Conservation (phyloP, 2,113 vertebrate species). For the Protobothrops flavoviridis region DNA sequence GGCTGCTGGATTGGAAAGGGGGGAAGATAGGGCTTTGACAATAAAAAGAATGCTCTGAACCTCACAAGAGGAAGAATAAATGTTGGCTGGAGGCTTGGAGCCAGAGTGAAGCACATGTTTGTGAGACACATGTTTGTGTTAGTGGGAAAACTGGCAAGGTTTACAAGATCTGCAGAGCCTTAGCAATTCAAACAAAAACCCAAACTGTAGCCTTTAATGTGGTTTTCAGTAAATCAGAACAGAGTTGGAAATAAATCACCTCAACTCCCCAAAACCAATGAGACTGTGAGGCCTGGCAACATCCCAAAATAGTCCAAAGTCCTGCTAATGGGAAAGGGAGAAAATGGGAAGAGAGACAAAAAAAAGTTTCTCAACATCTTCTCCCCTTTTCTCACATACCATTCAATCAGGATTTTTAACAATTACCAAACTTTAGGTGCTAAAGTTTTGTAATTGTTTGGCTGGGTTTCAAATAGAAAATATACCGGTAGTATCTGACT, state of each 20-base stretch:
- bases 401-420: not conserved
- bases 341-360: not conserved
- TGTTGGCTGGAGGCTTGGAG: not conserved
- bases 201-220: not conserved
- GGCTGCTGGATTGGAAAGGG: not conserved
- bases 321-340: not conserved
- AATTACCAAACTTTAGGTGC: not conserved
- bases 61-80: not conserved
- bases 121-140: not conserved
- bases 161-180: not conserved
- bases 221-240: not conserved
- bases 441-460: not conserved
- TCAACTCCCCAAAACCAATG: not conserved
- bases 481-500: not conserved
- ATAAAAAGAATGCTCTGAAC: not conserved
- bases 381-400: not conserved
- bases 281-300: not conserved
- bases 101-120: not conserved
- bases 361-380: not conserved
- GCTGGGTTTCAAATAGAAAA: not conserved
- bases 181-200: not conserved
- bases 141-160: not conserved
- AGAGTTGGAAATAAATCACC: not conserved
- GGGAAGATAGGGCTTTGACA: not conserved
- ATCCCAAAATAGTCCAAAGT: not conserved